Conservation (phyloP, 2,888 invertebrate species). For the Melinaea menophilus region DNA sequence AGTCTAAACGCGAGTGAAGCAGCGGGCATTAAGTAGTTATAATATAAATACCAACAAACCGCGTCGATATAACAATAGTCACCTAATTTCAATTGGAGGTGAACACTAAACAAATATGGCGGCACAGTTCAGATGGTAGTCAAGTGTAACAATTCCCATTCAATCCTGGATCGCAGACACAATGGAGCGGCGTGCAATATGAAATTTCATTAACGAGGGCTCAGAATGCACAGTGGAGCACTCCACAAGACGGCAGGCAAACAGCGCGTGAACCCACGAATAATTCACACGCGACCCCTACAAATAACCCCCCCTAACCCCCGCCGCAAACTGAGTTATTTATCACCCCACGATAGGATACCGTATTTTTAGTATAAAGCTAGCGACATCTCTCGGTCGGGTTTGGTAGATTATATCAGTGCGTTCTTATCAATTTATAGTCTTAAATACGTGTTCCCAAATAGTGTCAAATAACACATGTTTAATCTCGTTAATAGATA, state of each 20-base stretch:
- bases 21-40: too few species aligned
- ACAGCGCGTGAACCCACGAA: conserved; percentile 76
- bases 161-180: conserved; percentile 32
- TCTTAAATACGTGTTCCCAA: too few species aligned
- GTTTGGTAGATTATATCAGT: conserved; percentile 7
- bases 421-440: too few species aligned
- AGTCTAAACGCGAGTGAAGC: too few species aligned
- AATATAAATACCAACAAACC: too few species aligned
- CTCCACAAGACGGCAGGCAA: conserved; percentile 69
- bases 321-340: conserved; percentile 63
- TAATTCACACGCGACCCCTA: conserved; percentile 78
- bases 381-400: conserved; percentile 66
- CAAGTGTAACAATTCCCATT: background rate
- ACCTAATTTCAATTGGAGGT: too few species aligned
- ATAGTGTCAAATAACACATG: too few species aligned
- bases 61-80: too few species aligned
- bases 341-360: conserved; percentile 71
- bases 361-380: conserved; percentile 69
- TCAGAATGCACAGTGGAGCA: conserved; percentile 41
- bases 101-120: too few species aligned
- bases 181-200: conserved; percentile 63
- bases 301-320: conserved; percentile 57
- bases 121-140: too few species aligned
- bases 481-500: too few species aligned
- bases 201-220: conserved; percentile 76